These are phyloP conservation scores for Acleris cristana DNA, from an alignment of 2,888 invertebrate species.

Conservation along the genomic window DNA sequence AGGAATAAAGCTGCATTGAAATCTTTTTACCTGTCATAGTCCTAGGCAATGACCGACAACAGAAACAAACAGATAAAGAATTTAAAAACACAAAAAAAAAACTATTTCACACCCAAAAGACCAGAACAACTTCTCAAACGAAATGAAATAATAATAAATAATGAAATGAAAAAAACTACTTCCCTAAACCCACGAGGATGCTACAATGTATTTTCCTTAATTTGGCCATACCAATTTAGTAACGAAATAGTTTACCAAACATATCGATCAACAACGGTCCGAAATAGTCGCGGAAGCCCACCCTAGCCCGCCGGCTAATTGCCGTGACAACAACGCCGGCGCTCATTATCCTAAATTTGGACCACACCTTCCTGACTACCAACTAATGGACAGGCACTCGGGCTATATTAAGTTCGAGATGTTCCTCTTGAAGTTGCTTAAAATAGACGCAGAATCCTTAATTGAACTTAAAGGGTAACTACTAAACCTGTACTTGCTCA, in stretches of 20 bases:
- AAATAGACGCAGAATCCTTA: constrained; percentile 9
- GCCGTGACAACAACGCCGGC: constrained; percentile 62
- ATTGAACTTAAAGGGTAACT: neutral
- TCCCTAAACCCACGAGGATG: too few relatives aligned
- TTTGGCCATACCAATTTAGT: constrained; percentile 3
- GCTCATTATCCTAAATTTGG: constrained; percentile 66
- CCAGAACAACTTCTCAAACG: too few relatives aligned
- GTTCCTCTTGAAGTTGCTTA: constrained; percentile 35
- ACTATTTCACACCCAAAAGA: too few relatives aligned
- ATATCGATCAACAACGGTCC: constrained; percentile 59
- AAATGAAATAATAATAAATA: too few relatives aligned
- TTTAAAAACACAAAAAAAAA: too few relatives aligned
- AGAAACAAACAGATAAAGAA: too few relatives aligned
- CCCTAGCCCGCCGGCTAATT: constrained; percentile 59
- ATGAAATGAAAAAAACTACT: too few relatives aligned
- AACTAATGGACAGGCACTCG: constrained; percentile 46
- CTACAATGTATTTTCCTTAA: neutral
- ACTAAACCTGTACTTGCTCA: neutral
- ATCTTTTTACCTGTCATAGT: too few relatives aligned
- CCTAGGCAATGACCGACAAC: too few relatives aligned
- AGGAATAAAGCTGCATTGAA: too few relatives aligned
- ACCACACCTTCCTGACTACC: constrained; percentile 55
- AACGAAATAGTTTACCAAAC: constrained; percentile 8
- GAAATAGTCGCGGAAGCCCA: constrained; percentile 68
- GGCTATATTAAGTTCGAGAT: constrained; percentile 34